Percentiles rank a stretch among this genome's conserved stretches.
These are phyloP conservation scores for Chrysochloris asiatica DNA, from an alignment of 2,113 vertebrate genomes.

Conservation along the genomic window DNA sequence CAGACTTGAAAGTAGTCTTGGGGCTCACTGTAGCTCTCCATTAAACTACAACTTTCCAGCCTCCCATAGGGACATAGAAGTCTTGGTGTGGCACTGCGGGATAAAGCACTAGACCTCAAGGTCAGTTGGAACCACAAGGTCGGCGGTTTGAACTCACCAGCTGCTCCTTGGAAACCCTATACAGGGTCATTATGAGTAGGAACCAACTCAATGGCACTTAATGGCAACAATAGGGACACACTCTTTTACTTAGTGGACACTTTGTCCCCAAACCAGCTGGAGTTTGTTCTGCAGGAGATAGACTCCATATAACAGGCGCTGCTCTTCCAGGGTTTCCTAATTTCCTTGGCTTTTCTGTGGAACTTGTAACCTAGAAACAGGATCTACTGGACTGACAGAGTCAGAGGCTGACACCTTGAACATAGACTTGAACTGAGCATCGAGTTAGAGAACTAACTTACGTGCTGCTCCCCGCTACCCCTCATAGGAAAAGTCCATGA, in stretches of 20 bases:
- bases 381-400: neutral
- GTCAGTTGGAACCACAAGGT: no score
- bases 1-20: neutral
- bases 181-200: no score
- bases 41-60: neutral
- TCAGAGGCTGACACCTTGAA: neutral
- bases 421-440: neutral
- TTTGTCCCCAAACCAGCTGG: neutral
- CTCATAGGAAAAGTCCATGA: neutral
- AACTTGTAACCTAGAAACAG: slow-evolving; percentile 9
- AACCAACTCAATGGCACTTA: no score
- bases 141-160: no score
- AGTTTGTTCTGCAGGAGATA: neutral
- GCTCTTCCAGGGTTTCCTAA: neutral
- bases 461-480: neutral
- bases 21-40: neutral
- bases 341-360: neutral
- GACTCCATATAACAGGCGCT: neutral
- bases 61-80: neutral
- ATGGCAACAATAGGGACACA: no score
- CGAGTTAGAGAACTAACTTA: neutral
- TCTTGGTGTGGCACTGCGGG: no score
- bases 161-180: no score
- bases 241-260: neutral
- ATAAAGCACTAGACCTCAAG: no score